Conservation (phyloP, 2,797 vertebrate genomes). For the Enteromius paludinosus region DNA sequence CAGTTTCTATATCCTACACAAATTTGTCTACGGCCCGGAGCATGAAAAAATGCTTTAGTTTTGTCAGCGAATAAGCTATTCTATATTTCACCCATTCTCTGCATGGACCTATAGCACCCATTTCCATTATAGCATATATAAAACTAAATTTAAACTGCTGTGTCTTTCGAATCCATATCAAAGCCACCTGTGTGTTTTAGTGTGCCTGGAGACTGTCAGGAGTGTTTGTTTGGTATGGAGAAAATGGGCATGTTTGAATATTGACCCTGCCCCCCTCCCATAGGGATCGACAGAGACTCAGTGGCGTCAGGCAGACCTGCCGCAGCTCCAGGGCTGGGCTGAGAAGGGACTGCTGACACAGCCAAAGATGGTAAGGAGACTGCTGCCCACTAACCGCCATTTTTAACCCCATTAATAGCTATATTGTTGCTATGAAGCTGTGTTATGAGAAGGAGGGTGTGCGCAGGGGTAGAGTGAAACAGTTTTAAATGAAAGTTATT, state of each 20-base stretch:
- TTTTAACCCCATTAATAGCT: conserved; percentile 60
- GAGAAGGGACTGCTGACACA: conserved; percentile 89
- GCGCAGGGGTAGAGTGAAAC: conserved; percentile 25
- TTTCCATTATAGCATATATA: conserved; percentile 26
- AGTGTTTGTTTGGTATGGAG: conserved; percentile 58
- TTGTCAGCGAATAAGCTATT: background rate
- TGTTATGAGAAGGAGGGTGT: conserved; percentile 46
- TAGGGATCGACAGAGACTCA: conserved; percentile 89
- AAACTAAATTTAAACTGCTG: conserved; percentile 23
- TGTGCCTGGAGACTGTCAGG: conserved; percentile 66
- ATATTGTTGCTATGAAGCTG: conserved; percentile 36
- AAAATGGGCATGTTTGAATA: conserved; percentile 74
- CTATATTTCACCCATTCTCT: background rate
- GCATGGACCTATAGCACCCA: conserved; percentile 5
- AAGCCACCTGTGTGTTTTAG: conserved; percentile 74
- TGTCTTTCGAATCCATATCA: conserved; percentile 21
- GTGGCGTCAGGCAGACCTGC: conserved; percentile 88
- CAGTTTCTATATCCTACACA: conserved; percentile 31
- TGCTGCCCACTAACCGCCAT: conserved; percentile 62
- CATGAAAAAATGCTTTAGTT: conserved; percentile 25
- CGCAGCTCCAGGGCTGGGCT: conserved; percentile 89
- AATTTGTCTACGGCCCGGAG: conserved; percentile 9
- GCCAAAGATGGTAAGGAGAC: conserved; percentile 89
- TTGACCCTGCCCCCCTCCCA: conserved; percentile 76
- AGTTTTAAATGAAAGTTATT: background rate